phyloP scores from a whole-genome alignment of 2,113 vertebrate species.

The Tauraco erythrolophus region DNA sequence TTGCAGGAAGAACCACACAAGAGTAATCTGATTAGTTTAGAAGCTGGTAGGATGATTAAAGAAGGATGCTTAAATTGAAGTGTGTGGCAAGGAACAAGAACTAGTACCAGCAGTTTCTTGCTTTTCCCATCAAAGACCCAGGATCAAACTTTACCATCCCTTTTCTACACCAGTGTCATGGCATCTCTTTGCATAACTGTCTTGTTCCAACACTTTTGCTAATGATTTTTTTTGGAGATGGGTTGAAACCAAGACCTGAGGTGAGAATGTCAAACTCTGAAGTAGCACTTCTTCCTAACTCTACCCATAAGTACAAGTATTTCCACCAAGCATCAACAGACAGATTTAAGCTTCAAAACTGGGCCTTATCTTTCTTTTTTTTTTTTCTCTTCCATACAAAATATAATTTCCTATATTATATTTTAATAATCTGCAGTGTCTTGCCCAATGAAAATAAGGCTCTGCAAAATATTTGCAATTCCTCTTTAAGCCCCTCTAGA shows the following conservation, averaged over 20 bases:
- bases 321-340: background rate
- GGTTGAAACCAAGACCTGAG: background rate
- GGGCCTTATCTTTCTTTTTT: background rate
- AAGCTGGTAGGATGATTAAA: background rate
- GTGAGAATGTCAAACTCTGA: background rate
- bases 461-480: background rate
- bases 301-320: background rate
- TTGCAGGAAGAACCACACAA: background rate
- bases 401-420: background rate
- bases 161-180: background rate
- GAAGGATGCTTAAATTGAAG: background rate
- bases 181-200: background rate
- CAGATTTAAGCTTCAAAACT: background rate
- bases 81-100: background rate
- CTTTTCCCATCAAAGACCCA: background rate
- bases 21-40: background rate
- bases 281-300: background rate
- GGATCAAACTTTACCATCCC: background rate
- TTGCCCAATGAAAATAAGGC: background rate
- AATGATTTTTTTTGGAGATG: background rate
- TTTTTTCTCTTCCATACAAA: background rate
- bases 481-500: background rate
- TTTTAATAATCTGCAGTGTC: background rate
- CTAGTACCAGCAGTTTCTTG: background rate
- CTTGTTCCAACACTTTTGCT: background rate